These are phyloP conservation scores for Propithecus coquereli DNA, from an alignment of 2,113 vertebrate species.

Conservation along the genomic window DNA sequence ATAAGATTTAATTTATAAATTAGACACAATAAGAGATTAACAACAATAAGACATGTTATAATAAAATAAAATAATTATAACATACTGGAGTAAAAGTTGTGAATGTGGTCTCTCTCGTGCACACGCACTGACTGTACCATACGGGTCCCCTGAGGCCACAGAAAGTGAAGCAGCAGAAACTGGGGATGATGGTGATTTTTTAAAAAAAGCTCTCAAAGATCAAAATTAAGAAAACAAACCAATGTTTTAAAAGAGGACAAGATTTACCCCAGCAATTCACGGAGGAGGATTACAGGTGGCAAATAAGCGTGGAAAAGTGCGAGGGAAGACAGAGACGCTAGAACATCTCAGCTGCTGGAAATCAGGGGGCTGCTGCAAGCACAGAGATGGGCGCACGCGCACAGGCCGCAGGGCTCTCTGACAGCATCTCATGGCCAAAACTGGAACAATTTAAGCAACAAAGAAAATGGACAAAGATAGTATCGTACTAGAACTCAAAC, in stretches of 20 bases:
- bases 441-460: neutral
- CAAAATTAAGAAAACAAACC: neutral
- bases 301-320: neutral
- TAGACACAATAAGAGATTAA: neutral
- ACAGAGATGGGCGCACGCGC: accelerated
- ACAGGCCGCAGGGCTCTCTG: neutral
- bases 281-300: neutral
- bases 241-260: neutral
- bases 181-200: neutral
- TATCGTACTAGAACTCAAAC: neutral
- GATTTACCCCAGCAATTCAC: neutral
- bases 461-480: neutral
- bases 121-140: accelerated
- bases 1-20: neutral
- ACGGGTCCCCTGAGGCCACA: neutral
- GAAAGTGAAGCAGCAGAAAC: neutral
- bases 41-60: neutral
- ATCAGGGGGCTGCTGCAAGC: too few relatives aligned
- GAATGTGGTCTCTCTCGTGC: neutral
- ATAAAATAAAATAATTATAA: neutral
- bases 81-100: neutral
- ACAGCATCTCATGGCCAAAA: accelerated
- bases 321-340: neutral
- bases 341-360: neutral
- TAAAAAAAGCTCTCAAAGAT: neutral